Percentiles rank a stretch among this genome's conserved stretches.
Conservation (phyloP, 2,797 vertebrate species). For the Spondyliosoma cantharus region DNA sequence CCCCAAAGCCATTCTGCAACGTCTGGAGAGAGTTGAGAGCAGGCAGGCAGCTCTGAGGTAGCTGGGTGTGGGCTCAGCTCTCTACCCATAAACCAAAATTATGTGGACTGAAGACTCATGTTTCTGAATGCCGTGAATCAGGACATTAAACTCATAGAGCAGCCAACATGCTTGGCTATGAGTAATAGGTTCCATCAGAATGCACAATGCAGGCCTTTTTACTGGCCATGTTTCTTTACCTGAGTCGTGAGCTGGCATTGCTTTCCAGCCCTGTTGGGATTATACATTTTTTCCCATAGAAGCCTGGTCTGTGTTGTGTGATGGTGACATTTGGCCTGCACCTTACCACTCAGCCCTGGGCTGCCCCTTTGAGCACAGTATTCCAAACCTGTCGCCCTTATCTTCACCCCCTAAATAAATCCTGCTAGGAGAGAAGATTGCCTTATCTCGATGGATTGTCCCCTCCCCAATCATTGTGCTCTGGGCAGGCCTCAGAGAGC, state of each 20-base stretch:
- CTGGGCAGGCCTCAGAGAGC: constrained; percentile 60
- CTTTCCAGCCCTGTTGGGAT: constrained; percentile 27
- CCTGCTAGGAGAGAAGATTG: constrained; percentile 63
- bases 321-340: constrained; percentile 63
- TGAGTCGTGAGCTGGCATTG: constrained; percentile 46
- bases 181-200: constrained; percentile 79
- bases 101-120: constrained; percentile 82
- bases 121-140: constrained; percentile 81
- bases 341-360: constrained; percentile 45
- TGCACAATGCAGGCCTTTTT: constrained; percentile 74
- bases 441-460: constrained; percentile 73
- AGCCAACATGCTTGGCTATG: constrained; percentile 72
- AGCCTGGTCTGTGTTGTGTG: constrained; percentile 52
- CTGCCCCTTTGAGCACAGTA: constrained; percentile 53
- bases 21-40: constrained; percentile 73
- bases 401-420: constrained; percentile 79
- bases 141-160: constrained; percentile 80
- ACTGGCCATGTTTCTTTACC: constrained; percentile 67
- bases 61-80: constrained; percentile 81
- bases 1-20: constrained; percentile 71
- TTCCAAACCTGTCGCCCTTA: constrained; percentile 69
- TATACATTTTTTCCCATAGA: constrained; percentile 39
- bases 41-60: constrained; percentile 81
- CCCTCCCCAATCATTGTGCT: constrained; percentile 61
- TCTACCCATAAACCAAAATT: constrained; percentile 85